Evolutionary conservation across 1,140 invertebrate species (phyloP), one percentile per base, ranked within the genome.

Genomic region (Calephelis nemesis): DNA sequence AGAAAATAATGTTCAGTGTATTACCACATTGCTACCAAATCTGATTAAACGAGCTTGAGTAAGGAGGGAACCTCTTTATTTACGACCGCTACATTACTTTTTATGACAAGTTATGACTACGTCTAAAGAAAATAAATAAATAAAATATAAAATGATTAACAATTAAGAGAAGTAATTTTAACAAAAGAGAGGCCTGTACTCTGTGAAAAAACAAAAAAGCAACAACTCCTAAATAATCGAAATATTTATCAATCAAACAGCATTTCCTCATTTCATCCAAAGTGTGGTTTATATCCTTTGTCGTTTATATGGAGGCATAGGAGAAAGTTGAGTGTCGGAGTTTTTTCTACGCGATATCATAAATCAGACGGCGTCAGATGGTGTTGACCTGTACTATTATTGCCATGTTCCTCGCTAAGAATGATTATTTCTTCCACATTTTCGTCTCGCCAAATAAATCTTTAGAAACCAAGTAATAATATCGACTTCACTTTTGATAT

Each of bases 351-450:
- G 60, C 75, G 74, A 79, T 77, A 74, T 79, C 78, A 81, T 83
- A 83, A 83, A 83, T 83, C 81, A 83, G 76, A 70, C 73, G 79
- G 52, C 80, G 75, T 76, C 81, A 83, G 77, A 83, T 83, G 81
- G 78, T 77, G 79, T 79, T 76, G 74, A 58, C 78, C 76, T 77
- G 69, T 71, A 79, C 81, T 75, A 79, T 83, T 83, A 81, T 83
- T 78, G 81, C 79, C 74, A 78, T 83, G 79, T 79, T 83, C 71
- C 76, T 72, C 77, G 73, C 81, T 65, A 58, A 66, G 58, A 40
- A 66, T 70, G 48, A 70, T 67, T 54, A 64, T 45, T 50, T 48
- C 15, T 15, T 62, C 63, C 52, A 48, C 65, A 54, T 65, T 65
- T 49, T 50, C 54, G 54, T 58, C 54, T 9, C 30, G 54, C 54